phyloP scores from a whole-genome alignment of 1,140 invertebrate species.

The Bilobella aurantiaca region DNA sequence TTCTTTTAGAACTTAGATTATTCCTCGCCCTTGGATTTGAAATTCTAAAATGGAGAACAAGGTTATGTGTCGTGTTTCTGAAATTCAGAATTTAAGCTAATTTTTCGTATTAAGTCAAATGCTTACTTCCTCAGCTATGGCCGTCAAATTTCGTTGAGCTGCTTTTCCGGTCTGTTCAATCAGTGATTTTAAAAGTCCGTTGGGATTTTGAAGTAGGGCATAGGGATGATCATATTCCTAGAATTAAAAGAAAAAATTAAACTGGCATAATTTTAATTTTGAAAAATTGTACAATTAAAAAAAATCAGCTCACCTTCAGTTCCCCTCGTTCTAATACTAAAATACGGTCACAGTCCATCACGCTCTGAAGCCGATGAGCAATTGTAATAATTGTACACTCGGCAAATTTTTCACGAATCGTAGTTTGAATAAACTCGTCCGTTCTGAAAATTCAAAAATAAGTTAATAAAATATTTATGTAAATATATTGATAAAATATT shows the following conservation, averaged over 20 bases:
- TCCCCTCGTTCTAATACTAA: conserved; percentile 16
- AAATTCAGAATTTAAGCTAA: too few species aligned
- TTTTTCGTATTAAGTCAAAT: too few species aligned
- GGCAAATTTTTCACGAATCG: conserved; percentile 17
- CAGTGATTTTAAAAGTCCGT: conserved; percentile 20
- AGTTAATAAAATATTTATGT: background rate
- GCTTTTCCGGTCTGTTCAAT: conserved; percentile 22
- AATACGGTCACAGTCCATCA: conserved; percentile 25
- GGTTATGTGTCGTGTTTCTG: too few species aligned
- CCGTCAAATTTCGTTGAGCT: background rate
- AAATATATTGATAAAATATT: conserved; percentile 9
- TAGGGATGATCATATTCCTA: conserved; percentile 35
- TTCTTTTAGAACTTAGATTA: too few species aligned
- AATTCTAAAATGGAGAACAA: too few species aligned
- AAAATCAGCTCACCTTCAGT: conserved; percentile 5
- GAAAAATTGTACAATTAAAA: background rate
- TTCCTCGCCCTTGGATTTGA: too few species aligned
- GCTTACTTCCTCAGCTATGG: conserved; percentile 26
- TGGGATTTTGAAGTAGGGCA: conserved; percentile 30
- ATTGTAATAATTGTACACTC: conserved; percentile 25
- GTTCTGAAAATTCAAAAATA: conserved; percentile 41
- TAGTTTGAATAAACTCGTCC: conserved; percentile 46
- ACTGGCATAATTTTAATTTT: background rate
- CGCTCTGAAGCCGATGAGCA: conserved; percentile 21
- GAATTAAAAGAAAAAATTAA: background rate